These are phyloP conservation scores for Crossaster papposus DNA, from an alignment of 53 echinoderm and acorn worm species.

Conservation along the genomic window DNA sequence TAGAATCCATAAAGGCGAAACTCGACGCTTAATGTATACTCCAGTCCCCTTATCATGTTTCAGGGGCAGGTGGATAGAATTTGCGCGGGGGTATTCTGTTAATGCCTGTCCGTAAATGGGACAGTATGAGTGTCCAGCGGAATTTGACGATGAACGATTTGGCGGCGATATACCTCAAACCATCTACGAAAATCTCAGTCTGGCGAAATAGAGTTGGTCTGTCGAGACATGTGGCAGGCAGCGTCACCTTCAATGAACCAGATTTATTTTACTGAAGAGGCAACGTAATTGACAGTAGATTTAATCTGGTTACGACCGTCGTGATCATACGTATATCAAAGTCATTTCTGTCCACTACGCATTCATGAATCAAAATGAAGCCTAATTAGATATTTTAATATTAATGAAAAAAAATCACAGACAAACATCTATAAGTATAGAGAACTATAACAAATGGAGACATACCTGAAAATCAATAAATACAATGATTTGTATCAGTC, in stretches of 20 bases:
- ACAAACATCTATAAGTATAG: too few relatives aligned
- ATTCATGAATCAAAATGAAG: too few relatives aligned
- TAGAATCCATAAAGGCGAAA: neutral
- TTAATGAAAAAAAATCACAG: too few relatives aligned
- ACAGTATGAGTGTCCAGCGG: neutral
- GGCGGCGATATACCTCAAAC: neutral
- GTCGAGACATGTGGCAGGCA: constrained; percentile 5
- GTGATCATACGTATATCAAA: neutral
- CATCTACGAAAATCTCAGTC: neutral
- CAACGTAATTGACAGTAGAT: neutral
- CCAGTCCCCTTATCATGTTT: neutral
- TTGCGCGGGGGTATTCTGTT: neutral
- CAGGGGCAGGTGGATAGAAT: neutral
- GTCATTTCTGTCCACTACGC: neutral
- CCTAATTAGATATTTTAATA: too few relatives aligned
- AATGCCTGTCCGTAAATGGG: constrained; percentile 30
- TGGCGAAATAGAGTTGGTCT: neutral
- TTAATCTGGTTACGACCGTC: neutral
- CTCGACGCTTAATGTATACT: neutral
- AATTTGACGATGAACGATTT: constrained; percentile 13
- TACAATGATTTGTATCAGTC: too few relatives aligned
- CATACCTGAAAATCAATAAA: too few relatives aligned
- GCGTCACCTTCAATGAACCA: neutral
- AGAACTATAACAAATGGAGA: too few relatives aligned
- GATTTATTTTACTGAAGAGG: neutral